Evolutionary conservation across 2,113 vertebrate species (phyloP), one percentile per base, ranked within the genome.

Genomic region (Crocuta crocuta): DNA sequence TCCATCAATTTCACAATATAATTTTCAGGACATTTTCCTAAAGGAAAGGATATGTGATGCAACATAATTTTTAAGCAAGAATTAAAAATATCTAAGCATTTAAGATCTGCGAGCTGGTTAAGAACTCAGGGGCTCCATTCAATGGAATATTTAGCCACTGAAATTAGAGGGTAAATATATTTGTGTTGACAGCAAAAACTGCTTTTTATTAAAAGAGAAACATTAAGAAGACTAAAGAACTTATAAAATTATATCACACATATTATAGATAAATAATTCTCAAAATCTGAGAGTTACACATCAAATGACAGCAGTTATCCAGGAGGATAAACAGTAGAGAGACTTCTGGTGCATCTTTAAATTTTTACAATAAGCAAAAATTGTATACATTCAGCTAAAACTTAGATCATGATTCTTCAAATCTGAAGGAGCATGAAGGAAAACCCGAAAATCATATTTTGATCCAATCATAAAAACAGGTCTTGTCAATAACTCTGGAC

Each of bases 21-120:
- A 43, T 26, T 24, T 84, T 48, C 83, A 89, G 73, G 74, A 45
- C 66, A 89, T 78, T 65, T 84, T 85, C 33, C 73, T 82, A 76
- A 89, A 15, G 33, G 24, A 68, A 94, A 73, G 13, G 23, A 35
- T 24, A 53, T 33, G 1, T 76, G 31, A 84, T 76, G 10, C 24
- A 97, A 70, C 7, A 19, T 33, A 73, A 76, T 48, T 96, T 80
- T 95, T 89, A 86, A 55, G 45, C 50, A 11, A 85, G 97, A 89
- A 45, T n/a, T 80, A 16, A 74, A 61, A 95, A 73, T 24, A 55
- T 1, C 7, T 28, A 53, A 58, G 12, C 11, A 70, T 63, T 70
- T 28, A 61, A 81, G 9, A 31, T 4, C 31, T 58, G 12, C 24
- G 21, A 81, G n/a, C n/a, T 66, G 10, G 2, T 7, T 43, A 39